Percentiles rank a stretch among this genome's conserved stretches.
Evolutionary conservation across 2,797 vertebrate genomes (phyloP).

Genomic region (Dromococcyx pavoninus): DNA sequence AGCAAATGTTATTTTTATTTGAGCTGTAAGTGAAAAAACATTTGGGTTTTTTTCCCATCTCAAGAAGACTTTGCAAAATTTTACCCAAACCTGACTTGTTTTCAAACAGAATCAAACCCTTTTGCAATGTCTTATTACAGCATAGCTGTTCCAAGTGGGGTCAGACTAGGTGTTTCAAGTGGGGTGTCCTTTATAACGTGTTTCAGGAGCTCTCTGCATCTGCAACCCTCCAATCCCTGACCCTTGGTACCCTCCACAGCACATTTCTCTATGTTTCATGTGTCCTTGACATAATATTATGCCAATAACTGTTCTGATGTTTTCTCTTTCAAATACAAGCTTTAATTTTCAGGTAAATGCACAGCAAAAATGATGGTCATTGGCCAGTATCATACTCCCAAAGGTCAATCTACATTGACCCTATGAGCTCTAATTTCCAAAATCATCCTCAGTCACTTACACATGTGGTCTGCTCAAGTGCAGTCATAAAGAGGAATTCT

Average conservation of each 20-base stretch:
- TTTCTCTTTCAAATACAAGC: background rate
- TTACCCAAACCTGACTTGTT: background rate
- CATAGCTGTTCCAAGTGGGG: background rate
- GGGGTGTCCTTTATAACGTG: background rate
- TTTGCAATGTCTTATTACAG: background rate
- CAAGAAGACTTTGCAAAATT: background rate
- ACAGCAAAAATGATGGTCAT: background rate
- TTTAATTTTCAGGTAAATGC: slow-evolving; percentile 3
- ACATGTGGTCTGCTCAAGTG: background rate
- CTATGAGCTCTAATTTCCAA: background rate
- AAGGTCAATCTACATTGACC: background rate
- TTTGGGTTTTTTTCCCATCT: rapidly evolving
- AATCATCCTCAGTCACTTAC: background rate
- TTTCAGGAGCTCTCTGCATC: background rate
- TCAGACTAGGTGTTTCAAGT: background rate
- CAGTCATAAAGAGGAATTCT: slow-evolving; percentile 13
- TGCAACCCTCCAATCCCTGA: background rate
- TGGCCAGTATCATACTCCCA: background rate
- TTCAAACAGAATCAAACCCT: background rate
- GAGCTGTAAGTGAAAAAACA: background rate
- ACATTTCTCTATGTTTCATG: background rate
- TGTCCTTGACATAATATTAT: background rate
- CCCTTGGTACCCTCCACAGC: background rate
- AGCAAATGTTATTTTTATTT: background rate
- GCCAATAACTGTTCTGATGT: background rate